A percentile compares a stretch with the other conserved stretches of the same genome.
These are phyloP conservation scores for Hippoglossus stenolepis DNA, from an alignment of 2,113 vertebrate species.

Conservation along the genomic window DNA sequence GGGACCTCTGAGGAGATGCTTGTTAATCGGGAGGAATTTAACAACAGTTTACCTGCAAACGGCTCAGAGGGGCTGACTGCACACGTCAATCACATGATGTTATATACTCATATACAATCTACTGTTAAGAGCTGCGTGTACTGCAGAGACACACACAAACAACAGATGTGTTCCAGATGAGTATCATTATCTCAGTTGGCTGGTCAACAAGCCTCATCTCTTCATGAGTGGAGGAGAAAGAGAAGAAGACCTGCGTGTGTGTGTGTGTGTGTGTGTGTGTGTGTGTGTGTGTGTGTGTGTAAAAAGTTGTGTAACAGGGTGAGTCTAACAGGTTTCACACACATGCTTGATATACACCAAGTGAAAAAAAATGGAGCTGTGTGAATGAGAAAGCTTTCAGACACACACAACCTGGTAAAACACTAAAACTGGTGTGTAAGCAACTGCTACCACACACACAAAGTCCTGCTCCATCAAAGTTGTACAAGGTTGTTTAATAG, in stretches of 20 bases:
- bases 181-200: constrained; percentile 21
- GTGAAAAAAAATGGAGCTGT: too few species aligned
- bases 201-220: not conserved
- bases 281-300: not conserved
- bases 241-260: too few species aligned
- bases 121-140: not conserved
- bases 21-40: constrained; percentile 61
- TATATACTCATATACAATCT: constrained; percentile 7
- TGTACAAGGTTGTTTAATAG: too few species aligned
- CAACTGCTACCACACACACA: too few species aligned
- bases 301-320: too few species aligned
- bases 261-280: not conserved
- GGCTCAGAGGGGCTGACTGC: constrained; percentile 7
- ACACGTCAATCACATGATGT: constrained; percentile 26
- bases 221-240: too few species aligned
- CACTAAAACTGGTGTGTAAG: too few species aligned
- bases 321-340: too few species aligned
- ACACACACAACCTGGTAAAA: too few species aligned
- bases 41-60: constrained; percentile 23
- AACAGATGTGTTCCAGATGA: constrained; percentile 61
- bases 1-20: constrained; percentile 37
- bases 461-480: too few species aligned
- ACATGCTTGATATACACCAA: too few species aligned
- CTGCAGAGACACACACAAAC: constrained; percentile 1
- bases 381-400: too few species aligned